phyloP scores from a whole-genome alignment of 2,113 vertebrate species.

The Leucoraja erinaceus region DNA sequence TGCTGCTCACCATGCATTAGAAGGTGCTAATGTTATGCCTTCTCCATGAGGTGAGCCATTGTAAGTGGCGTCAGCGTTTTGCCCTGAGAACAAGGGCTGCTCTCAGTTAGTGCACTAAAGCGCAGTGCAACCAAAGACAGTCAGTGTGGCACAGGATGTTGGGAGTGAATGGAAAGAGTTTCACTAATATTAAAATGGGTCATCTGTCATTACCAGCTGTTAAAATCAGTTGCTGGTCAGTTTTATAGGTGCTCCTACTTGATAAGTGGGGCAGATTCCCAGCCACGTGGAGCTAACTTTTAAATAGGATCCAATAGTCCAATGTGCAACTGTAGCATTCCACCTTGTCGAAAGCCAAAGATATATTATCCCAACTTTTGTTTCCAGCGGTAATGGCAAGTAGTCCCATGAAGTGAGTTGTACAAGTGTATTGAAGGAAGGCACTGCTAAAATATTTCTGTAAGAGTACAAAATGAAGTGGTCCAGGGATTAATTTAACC shows the following conservation, averaged over 20 bases:
- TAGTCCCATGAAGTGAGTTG: background rate
- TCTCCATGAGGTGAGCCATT: background rate
- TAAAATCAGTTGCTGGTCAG: background rate
- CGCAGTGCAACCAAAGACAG: background rate
- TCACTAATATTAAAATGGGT: background rate
- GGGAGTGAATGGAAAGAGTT: background rate
- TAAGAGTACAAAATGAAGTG: background rate
- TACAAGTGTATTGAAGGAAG: background rate
- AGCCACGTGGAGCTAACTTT: background rate
- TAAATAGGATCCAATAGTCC: background rate
- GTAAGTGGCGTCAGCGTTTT: background rate
- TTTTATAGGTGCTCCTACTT: background rate
- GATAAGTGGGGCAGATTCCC: background rate
- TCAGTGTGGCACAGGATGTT: background rate
- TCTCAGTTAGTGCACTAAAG: too few species aligned
- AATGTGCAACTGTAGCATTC: background rate
- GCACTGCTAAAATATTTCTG: background rate
- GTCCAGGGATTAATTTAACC: background rate
- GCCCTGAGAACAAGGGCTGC: background rate
- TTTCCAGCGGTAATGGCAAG: background rate
- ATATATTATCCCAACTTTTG: background rate
- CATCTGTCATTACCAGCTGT: background rate
- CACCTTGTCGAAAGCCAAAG: background rate
- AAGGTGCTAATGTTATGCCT: background rate
- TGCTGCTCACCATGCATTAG: background rate